Evolutionary conservation across 2,113 vertebrate species (phyloP).

Genomic region (Crocuta crocuta): DNA sequence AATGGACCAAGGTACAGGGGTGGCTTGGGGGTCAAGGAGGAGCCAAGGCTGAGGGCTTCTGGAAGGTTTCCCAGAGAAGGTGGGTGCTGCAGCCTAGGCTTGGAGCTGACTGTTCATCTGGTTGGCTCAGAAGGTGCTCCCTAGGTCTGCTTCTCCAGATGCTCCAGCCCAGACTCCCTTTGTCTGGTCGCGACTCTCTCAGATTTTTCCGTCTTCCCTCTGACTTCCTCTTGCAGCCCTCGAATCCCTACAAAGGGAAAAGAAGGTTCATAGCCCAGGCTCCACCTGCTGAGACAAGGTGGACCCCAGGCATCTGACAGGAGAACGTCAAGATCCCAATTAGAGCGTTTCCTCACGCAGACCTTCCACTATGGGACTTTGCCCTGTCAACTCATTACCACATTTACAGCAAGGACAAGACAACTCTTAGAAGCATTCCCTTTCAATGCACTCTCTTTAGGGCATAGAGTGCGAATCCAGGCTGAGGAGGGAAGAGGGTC

Average conservation of each 20-base stretch:
- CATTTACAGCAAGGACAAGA: not conserved
- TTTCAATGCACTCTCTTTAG: not conserved
- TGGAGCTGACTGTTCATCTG: rapidly evolving
- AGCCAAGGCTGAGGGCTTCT: not conserved
- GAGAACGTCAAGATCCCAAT: not conserved
- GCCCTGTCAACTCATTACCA: not conserved
- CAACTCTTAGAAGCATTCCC: not conserved
- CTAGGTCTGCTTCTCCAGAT: not conserved
- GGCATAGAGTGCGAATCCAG: not conserved
- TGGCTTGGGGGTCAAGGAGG: no score
- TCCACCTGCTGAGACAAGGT: not conserved
- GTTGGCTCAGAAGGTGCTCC: not conserved
- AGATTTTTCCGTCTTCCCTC: not conserved
- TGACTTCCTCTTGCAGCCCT: not conserved
- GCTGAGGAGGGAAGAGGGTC: not conserved
- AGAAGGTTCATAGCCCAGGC: not conserved
- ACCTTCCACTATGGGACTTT: not conserved
- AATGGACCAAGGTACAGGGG: not conserved
- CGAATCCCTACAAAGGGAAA: not conserved
- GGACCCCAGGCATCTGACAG: not conserved
- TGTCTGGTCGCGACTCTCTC: not conserved
- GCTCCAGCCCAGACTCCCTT: not conserved
- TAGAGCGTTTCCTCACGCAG: not conserved
- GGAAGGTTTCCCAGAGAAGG: not conserved
- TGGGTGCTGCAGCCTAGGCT: not conserved